Evolutionary conservation across 2,797 vertebrate genomes (phyloP), one percentile per base, ranked within the genome.

Genomic region (Heterohyrax brucei): DNA sequence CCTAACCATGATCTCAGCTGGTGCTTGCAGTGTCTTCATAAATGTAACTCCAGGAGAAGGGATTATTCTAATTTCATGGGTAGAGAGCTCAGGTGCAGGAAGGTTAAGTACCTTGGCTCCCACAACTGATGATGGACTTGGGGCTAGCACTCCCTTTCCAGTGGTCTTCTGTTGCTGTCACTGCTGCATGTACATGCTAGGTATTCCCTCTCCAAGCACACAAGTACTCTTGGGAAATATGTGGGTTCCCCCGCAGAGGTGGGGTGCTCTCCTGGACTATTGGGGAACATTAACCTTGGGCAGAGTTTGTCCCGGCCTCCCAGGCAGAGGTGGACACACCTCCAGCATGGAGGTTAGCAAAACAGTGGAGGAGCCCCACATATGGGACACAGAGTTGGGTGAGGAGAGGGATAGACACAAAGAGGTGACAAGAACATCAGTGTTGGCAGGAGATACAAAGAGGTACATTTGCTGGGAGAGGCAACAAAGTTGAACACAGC

Each of bases 161-260:
- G 14, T n/a, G 76, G 22, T 24, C 46, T 12, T n/a, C n/a, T n/a
- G 22, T 10, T 10, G 66, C n/a, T 5, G 19, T 64, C 56, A 26
- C 10, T 14, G 70, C 46, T 4, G 0, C 0, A 0, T n/a, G 26
- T 56, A 14, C 3, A 1, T 16, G 2, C 84, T 22, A 48, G 28
- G 61, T 50, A 19, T 24, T 73, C 44, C 28, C 70, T 59, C 72
- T 24, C 10, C 4, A 0, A 0, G 28, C 8, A 44, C 70, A 44
- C 8, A 0, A 30, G 33, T 78, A 72, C 33, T 16, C 70, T 72
- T 50, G 28, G 73, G 75, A 44, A 7, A 50, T 3, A 22, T 7
- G 0, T 50, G 39, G 5, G 6, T 84, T 84, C 48, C 50, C 59
- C 61, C 76, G 33, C 3, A 61, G 56, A 85, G 50, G 19, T 53